These are phyloP conservation scores for Mus minutoides DNA, from an alignment of 2,797 vertebrate species.

Conservation along the genomic window DNA sequence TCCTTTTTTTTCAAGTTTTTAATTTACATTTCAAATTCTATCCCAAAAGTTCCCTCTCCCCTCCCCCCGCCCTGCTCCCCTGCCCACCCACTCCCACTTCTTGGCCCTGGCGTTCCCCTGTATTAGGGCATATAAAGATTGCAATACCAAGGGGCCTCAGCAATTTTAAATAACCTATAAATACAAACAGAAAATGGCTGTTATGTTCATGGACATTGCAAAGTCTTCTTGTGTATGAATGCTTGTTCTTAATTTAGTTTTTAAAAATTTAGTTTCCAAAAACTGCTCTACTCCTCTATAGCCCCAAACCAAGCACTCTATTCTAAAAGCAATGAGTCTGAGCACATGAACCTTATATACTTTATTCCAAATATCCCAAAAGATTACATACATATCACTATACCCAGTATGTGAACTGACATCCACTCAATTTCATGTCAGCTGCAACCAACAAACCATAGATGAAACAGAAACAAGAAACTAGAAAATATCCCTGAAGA, in stretches of 20 bases:
- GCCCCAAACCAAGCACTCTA: slow-evolving; percentile 1
- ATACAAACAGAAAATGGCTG: slow-evolving; percentile 34
- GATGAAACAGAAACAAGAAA: slow-evolving; percentile 26
- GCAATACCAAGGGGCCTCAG: too few species aligned
- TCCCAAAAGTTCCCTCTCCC: too few species aligned
- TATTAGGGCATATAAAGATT: too few species aligned
- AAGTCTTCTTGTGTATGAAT: neutral
- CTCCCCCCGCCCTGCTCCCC: too few species aligned
- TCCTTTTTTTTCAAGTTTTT: too few species aligned
- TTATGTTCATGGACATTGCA: neutral
- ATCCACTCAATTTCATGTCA: slow-evolving; percentile 47
- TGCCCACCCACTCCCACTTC: too few species aligned
- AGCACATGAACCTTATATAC: slow-evolving; percentile 39
- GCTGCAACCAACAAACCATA: slow-evolving; percentile 20
- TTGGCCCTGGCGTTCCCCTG: too few species aligned
- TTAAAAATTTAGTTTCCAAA: slow-evolving; percentile 19
- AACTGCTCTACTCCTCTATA: neutral
- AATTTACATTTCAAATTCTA: too few species aligned
- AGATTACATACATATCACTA: neutral
- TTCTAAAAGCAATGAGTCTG: slow-evolving; percentile 51
- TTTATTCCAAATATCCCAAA: slow-evolving; percentile 50
- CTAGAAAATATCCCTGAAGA: slow-evolving; percentile 25
- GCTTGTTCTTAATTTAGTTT: slow-evolving; percentile 40
- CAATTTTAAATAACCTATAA: neutral
- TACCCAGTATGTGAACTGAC: neutral